phyloP scores from a whole-genome alignment of 1,140 invertebrate genomes.

The Microplitis mediator region DNA sequence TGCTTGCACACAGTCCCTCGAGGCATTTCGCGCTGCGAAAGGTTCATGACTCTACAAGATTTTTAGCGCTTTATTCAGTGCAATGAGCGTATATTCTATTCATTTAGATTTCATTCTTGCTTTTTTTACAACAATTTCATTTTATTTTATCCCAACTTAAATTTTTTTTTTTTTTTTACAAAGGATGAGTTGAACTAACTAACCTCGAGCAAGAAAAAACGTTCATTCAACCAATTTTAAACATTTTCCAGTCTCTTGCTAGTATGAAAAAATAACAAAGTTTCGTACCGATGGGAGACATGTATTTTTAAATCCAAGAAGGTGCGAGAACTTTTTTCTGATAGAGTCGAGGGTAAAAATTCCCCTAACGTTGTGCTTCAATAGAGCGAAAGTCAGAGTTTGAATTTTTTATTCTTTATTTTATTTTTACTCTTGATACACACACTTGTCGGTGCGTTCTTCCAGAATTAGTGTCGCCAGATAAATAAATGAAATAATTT shows the following conservation, averaged over 20 bases:
- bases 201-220: background rate
- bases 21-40: conserved; percentile 10
- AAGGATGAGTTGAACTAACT: background rate
- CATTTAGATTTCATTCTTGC: background rate
- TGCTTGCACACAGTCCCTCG: background rate
- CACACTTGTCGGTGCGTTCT: background rate
- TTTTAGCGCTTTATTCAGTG: conserved; percentile 25
- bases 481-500: conserved; percentile 24
- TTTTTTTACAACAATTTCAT: conserved; percentile 2
- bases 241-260: no score
- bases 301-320: conserved; percentile 19
- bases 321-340: conserved; percentile 9
- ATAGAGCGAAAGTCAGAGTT: background rate
- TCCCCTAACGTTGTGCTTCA: background rate
- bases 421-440: conserved; percentile 9
- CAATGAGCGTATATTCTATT: conserved; percentile 2
- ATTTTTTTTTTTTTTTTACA: background rate
- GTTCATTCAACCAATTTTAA: no score
- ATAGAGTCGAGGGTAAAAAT: conserved; percentile 3
- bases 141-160: background rate
- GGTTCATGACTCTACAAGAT: conserved; percentile 37
- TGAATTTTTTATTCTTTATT: conserved; percentile 11
- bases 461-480: background rate
- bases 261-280: background rate
- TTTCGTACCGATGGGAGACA: background rate